Evolutionary conservation across 2,888 invertebrate species (phyloP), one percentile per base, ranked within the genome.

Genomic region (Furcula furcula): DNA sequence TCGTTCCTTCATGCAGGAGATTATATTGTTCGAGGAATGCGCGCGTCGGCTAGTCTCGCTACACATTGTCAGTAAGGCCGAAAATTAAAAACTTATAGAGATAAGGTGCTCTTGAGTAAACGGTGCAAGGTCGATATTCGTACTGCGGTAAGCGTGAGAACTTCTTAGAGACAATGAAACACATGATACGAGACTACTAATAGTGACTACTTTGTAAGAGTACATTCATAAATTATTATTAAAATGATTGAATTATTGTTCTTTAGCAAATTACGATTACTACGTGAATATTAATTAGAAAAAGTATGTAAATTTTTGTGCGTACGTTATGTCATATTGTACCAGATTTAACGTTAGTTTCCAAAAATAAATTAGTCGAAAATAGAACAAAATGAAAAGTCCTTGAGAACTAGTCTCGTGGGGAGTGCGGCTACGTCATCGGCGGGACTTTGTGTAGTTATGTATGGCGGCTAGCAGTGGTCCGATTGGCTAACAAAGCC

Each of bases 351-450:
- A 14, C 40, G n/a, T 42, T 18, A 29, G 34, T 45, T 40, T 50
- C 55, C 46, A 63, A 61, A 75, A 74, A 70, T 73, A 75, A 63
- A 61, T 47, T 48, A 57, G 60, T 69, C 64, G 56, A 65, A 68
- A 73, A 72, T 72, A 76, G 73, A 65, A 68, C 65, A 76, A 80
- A 81, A 80, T 76, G 58, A 77, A 80, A 86, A 85, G 87, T 87
- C 87, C 88, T 88, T 87, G 87, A 82, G 77, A 86, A 76, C 55
- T 79, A 87, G 87, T 85, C 88, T 88, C 87, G 84, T 78, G 76
- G 70, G 86, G 78, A 85, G 87, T 85, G 70, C 76, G 59, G 49
- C 63, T 77, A 86, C 88, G 88, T 88, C 87, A 87, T 65, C 58
- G 62, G 63, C 69, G 64, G 67, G 69, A 63, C 74, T 78, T 83